Base-by-base conservation (phyloP, 2,888 invertebrate genomes). In the Diabrotica balteata region DNA sequence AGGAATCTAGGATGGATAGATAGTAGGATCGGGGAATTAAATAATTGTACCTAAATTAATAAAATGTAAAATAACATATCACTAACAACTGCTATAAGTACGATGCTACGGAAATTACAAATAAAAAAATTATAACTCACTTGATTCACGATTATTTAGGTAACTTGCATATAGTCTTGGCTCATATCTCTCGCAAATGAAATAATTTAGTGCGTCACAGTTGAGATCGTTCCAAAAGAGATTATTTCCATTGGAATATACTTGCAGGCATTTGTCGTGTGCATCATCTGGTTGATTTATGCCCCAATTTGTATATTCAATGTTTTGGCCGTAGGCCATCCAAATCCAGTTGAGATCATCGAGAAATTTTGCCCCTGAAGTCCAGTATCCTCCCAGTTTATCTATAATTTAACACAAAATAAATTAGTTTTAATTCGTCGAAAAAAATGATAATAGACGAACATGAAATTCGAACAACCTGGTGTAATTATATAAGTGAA, bases 341-440 rank as follows among this genome's bases (percentile, higher is more conserved):
- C 66, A 66, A 10, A 60, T 45, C 66, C 66, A 66, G 50, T 55
- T 65, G 45, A 32, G 45, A 6, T 54, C 54, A 54, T 65, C 65
- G 8, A 65, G 32, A 32, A 65, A 46, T 59, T 54, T 65, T 9
- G 65, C 45, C 8, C 53, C 65, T 22, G 65, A 59, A n/a, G 65
- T 65, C 65, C 65, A 65, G 42, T 53, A 65, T 7, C 45, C 43
- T 8, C 11, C 55, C 42, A 42, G 53, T 7, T 8, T 49, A 50
- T 55, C 63, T 63, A n/a, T 5, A 43, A 61, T 44, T 17, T 42
- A 22, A 59, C 17, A 10, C n/a, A 49, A 49, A 9, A 10, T 11
- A 22, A 32, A 53, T 32, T 4, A 4, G 32, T 32, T 32, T 17
- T 17, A 17, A n/a, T n/a, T n/a, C n/a, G n/a, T n/a, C n/a, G n/a